Evolutionary conservation across 2,113 vertebrate species (phyloP).

Genomic region (Ammodytes dubius): DNA sequence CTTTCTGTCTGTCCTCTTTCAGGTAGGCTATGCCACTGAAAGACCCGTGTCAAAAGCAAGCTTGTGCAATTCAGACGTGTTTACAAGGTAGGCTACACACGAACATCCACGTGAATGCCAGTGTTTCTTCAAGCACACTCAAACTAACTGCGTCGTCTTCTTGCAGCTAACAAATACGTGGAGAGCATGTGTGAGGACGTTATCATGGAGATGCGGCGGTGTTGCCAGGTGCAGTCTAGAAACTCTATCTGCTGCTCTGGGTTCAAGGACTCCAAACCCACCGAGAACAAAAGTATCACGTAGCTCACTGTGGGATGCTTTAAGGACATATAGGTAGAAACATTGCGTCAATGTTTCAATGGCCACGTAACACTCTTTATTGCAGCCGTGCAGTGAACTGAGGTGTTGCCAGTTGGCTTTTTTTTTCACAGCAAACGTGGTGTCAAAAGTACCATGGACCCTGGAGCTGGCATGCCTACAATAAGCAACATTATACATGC

Average conservation of each 20-base stretch:
- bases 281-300: slow-evolving; percentile 25
- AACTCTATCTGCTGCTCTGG: slow-evolving; percentile 78
- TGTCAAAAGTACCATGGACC: background rate
- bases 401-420: background rate
- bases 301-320: background rate
- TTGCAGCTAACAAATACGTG: slow-evolving; percentile 74
- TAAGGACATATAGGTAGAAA: background rate
- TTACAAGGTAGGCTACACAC: slow-evolving; percentile 76
- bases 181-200: slow-evolving; percentile 76
- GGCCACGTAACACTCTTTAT: background rate
- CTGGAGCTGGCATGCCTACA: background rate
- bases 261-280: slow-evolving; percentile 62
- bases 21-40: slow-evolving; percentile 80
- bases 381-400: background rate
- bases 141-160: background rate
- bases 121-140: background rate
- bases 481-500: too few relatives aligned
- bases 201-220: slow-evolving; percentile 75
- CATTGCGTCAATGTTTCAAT: slow-evolving; percentile 22
- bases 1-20: slow-evolving; percentile 12
- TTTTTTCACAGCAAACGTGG: background rate
- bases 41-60: slow-evolving; percentile 79
- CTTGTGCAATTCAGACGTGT: slow-evolving; percentile 78
- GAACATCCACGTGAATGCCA: background rate
- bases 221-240: slow-evolving; percentile 52